Evolutionary conservation across 1,140 invertebrate genomes (phyloP).

Genomic region (Drosophila willistoni): DNA sequence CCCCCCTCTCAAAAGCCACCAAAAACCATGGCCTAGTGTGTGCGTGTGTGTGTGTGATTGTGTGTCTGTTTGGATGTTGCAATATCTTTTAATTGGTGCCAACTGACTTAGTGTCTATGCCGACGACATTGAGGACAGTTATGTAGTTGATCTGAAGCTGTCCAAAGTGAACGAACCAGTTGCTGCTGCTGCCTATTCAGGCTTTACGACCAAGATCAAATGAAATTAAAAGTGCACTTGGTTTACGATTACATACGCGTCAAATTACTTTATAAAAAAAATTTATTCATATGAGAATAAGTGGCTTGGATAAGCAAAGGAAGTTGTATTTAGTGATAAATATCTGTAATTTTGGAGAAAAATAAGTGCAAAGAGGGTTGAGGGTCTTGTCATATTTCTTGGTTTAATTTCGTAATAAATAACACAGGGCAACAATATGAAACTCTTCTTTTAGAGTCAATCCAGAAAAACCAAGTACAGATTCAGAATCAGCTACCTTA

Average conservation of each 20-base stretch:
- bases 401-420: no score
- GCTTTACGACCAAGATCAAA: constrained; percentile 67
- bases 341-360: no score
- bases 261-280: background rate
- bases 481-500: no score
- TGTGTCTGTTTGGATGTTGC: constrained; percentile 13
- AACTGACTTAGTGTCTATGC: constrained; percentile 32
- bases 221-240: constrained; percentile 71
- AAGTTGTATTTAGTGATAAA: no score
- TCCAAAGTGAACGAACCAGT: constrained; percentile 37
- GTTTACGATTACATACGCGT: constrained; percentile 30
- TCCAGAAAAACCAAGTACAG: no score
- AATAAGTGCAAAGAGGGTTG: no score
- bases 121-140: constrained; percentile 41
- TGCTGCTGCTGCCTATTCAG: constrained; percentile 7
- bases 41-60: background rate
- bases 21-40: constrained; percentile 2
- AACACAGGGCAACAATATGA: no score
- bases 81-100: constrained; percentile 45
- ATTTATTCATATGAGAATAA: background rate
- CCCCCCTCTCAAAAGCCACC: background rate
- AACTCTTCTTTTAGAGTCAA: no score
- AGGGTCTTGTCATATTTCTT: no score
- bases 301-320: no score
- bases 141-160: constrained; percentile 35